Conservation (phyloP, 2,888 invertebrate species). For the Drosophila antonietae region DNA sequence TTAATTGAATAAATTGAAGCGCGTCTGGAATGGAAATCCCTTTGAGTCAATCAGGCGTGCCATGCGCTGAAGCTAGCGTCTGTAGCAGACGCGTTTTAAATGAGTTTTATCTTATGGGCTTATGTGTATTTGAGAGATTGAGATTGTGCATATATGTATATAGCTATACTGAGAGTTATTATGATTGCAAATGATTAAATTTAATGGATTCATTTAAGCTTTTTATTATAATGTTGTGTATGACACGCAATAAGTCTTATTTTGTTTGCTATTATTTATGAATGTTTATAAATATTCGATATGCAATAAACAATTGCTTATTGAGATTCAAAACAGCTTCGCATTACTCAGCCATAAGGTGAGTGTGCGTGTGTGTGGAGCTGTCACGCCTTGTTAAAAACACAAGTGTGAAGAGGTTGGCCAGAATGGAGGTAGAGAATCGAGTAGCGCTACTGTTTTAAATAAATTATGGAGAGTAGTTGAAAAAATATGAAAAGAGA, state of each 20-base stretch:
- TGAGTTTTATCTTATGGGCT: slow-evolving; percentile 9
- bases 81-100: slow-evolving; percentile 10
- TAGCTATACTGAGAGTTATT: background rate
- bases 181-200: slow-evolving; percentile 13
- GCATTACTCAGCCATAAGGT: slow-evolving; percentile 34
- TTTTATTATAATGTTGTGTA: slow-evolving; percentile 8
- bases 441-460: background rate
- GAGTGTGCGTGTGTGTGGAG: background rate
- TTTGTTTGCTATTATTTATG: slow-evolving; percentile 11
- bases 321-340: slow-evolving; percentile 35
- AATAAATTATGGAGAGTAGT: background rate
- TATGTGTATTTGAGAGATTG: background rate
- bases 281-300: slow-evolving; percentile 4
- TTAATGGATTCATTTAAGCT: slow-evolving; percentile 5
- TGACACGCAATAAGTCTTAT: slow-evolving; percentile 14
- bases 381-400: slow-evolving; percentile 10
- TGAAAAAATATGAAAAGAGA: no score
- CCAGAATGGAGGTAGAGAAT: background rate
- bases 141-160: background rate
- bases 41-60: slow-evolving; percentile 32
- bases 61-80: background rate
- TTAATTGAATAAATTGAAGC: slow-evolving; percentile 53
- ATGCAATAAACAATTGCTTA: slow-evolving; percentile 6
- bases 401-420: background rate
- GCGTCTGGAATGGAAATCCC: slow-evolving; percentile 31